Percentiles rank a stretch among this genome's conserved stretches.
phyloP scores from a whole-genome alignment of 2,113 vertebrate genomes.

The Microtus richardsoni region DNA sequence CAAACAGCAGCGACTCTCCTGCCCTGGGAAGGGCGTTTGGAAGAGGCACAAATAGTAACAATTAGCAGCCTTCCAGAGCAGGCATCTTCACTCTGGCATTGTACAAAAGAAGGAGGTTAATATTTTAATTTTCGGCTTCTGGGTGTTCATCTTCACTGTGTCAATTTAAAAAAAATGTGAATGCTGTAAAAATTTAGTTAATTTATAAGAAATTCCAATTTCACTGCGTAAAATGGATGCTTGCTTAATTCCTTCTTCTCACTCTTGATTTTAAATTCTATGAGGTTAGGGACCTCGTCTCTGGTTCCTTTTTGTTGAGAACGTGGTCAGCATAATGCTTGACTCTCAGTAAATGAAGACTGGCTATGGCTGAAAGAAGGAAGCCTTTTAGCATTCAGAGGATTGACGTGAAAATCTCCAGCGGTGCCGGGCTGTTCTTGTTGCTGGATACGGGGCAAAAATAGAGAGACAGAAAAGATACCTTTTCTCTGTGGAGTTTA shows the following conservation, averaged over 20 bases:
- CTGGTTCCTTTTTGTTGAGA: background rate
- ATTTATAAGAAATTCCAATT: constrained; percentile 32
- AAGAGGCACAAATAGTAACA: background rate
- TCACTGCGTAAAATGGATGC: background rate
- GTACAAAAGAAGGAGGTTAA: background rate
- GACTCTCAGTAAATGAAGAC: constrained; percentile 10
- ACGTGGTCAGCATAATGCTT: background rate
- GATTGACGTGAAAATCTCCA: background rate
- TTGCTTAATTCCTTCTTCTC: constrained; percentile 27
- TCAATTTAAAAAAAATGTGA: constrained; percentile 14
- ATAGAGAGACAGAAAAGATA: background rate
- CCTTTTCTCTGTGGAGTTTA: background rate
- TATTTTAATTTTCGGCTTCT: constrained; percentile 24
- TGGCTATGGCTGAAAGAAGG: constrained; percentile 14
- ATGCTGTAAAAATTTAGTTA: background rate
- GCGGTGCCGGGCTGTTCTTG: background rate
- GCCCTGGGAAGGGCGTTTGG: constrained; percentile 1
- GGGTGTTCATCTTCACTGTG: background rate
- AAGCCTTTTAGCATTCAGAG: background rate
- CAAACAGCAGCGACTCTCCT: constrained; percentile 15
- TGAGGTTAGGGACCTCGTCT: background rate
- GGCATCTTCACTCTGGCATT: background rate
- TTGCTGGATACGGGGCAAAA: background rate
- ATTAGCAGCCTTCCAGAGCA: background rate
- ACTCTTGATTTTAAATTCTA: constrained; percentile 51